Conservation (phyloP, 1,140 invertebrate species). For the Musca domestica region DNA sequence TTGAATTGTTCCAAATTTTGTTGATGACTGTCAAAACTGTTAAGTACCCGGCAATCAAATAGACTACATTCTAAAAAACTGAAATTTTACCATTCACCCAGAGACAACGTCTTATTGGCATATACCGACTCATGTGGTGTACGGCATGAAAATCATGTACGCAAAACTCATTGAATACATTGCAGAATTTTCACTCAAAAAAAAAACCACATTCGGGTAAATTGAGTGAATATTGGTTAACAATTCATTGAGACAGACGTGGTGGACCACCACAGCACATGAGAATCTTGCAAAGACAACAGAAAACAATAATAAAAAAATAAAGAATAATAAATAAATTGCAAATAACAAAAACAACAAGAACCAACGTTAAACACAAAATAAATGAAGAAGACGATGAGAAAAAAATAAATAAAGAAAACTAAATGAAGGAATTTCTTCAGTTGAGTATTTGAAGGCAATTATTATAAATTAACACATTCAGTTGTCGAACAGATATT, state of each 20-base stretch:
- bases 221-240: conserved; percentile 5
- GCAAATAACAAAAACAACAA: neutral
- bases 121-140: no score
- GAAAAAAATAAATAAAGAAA: conserved; percentile 2
- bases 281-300: neutral
- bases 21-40: no score
- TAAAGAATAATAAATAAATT: conserved; percentile 11
- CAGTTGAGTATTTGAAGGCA: conserved; percentile 12
- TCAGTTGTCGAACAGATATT: conserved; percentile 25
- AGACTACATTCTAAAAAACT: no score
- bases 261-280: neutral
- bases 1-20: no score
- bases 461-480: conserved; percentile 30
- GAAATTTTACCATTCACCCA: no score
- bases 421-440: neutral
- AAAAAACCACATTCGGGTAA: neutral
- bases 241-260: neutral
- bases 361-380: neutral
- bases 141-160: no score
- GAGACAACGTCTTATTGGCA: no score
- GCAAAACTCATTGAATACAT: no score
- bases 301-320: neutral
- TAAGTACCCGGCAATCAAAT: no score
- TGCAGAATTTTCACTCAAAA: neutral
- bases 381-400: neutral